Evolutionary conservation across 2,888 invertebrate genomes (phyloP).

Genomic region (Drosophila lacicola): DNA sequence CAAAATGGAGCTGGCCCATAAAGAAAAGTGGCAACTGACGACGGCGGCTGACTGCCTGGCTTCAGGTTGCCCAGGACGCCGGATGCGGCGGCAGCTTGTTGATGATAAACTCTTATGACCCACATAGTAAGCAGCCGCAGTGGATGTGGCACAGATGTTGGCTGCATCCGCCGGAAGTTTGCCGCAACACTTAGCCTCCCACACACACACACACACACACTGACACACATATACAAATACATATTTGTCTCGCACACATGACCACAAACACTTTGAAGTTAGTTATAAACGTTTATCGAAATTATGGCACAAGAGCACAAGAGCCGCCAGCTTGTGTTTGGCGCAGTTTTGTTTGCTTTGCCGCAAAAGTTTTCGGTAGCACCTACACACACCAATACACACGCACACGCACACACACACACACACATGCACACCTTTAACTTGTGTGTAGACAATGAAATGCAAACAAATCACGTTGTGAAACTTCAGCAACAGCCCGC

Average conservation of each 20-base stretch:
- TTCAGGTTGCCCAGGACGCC: constrained; percentile 63
- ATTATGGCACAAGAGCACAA: constrained; percentile 57
- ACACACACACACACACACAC: constrained; percentile 12
- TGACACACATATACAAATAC: constrained; percentile 3
- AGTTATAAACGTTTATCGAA: constrained; percentile 80
- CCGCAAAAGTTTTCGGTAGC: constrained; percentile 37
- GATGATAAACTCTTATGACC: constrained; percentile 80
- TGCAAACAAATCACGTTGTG: constrained; percentile 61
- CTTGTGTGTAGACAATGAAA: constrained; percentile 68
- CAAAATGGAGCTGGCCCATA: constrained; percentile 22
- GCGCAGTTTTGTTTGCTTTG: constrained; percentile 12
- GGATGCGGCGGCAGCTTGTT: constrained; percentile 80
- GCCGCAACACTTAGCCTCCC: constrained; percentile 57
- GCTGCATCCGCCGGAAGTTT: constrained; percentile 77
- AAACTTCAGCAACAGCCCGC: constrained; percentile 61
- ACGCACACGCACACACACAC: not conserved
- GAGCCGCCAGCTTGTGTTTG: constrained; percentile 40
- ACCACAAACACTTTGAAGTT: constrained; percentile 69
- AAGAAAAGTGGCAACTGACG: constrained; percentile 58
- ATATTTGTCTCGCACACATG: constrained; percentile 16
- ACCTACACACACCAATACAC: constrained; percentile 10
- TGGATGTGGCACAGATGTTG: constrained; percentile 58
- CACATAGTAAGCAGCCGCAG: constrained; percentile 51
- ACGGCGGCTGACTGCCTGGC: constrained; percentile 23
- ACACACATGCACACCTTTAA: not conserved